Conservation (phyloP, 2,888 invertebrate species). For the Sicus ferrugineus region DNA sequence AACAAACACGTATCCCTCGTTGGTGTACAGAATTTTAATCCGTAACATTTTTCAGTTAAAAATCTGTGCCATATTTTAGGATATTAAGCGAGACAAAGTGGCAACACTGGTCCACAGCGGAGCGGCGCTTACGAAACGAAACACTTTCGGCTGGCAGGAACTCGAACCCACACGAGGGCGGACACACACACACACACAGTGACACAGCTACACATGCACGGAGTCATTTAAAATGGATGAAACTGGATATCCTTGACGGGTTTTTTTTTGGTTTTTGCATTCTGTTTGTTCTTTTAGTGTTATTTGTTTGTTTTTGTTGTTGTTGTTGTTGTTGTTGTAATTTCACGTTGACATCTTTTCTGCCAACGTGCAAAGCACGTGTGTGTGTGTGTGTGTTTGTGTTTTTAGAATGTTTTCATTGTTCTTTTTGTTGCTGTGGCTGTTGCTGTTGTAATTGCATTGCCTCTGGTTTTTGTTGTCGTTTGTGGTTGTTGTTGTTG, state of each 20-base stretch:
- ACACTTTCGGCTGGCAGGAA: background rate
- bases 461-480: background rate
- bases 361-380: background rate
- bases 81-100: constrained; percentile 10
- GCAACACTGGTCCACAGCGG: constrained; percentile 1
- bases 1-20: background rate
- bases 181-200: background rate
- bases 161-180: background rate
- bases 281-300: background rate
- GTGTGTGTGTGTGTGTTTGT: background rate
- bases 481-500: background rate
- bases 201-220: background rate
- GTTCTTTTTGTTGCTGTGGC: background rate
- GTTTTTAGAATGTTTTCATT: background rate
- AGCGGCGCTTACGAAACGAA: background rate
- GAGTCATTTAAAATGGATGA: constrained; percentile 13
- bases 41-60: constrained; percentile 15
- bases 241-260: background rate
- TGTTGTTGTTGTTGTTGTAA: background rate
- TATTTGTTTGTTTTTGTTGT: background rate
- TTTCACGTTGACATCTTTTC: background rate
- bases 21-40: background rate
- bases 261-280: background rate
- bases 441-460: constrained; percentile 3
- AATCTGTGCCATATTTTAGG: constrained; percentile 20